Evolutionary conservation across 2,888 invertebrate species (phyloP), one percentile per base, ranked within the genome.

Genomic region (Lutraria lutraria): DNA sequence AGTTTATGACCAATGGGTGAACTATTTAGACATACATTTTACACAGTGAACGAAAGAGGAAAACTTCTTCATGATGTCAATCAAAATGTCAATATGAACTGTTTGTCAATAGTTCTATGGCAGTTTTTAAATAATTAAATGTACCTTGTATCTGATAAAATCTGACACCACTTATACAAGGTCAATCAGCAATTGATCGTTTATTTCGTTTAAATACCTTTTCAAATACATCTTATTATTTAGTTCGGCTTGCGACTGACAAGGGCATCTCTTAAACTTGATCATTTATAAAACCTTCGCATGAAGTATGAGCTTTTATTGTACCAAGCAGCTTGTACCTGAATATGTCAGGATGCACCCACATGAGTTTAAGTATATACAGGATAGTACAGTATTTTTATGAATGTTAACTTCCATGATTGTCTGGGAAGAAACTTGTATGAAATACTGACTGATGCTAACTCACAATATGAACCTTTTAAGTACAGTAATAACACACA

Each of bases 91-190:
- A 25, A 25, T 68, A 68, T 68, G 6, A n/a, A 12, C 25, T 25
- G 3, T 10, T n/a, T 63, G 21, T 63, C n/a, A 63, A 68, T 68
- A 25, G 25, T 68, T 68, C 63, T 68, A 68, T 68, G 63, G n/a
- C 63, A 68, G 12, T 68, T 68, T 63, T 63, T 4, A n/a, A 25
- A n/a, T 25, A 68, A 68, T 68, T 25, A 25, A 68, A 68, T 68
- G n/a, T 68, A 68, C n/a, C 25, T n/a, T 68, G 25, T 68, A 68
- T 12, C 25, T 68, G 76, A 76, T 76, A 19, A 76, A 34, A 76
- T 76, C 76, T 76, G 76, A 76, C 76, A 76, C 34, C 29, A 19
- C 34, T 31, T 76, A 76, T 76, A 6, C 76, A 76, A 76, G 76
- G 76, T 76, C 34, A 76, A 72, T 29, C 29, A 15, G 29, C 2